Conservation (phyloP, 2,797 vertebrate species). For the Hypotaenidia okinawae region DNA sequence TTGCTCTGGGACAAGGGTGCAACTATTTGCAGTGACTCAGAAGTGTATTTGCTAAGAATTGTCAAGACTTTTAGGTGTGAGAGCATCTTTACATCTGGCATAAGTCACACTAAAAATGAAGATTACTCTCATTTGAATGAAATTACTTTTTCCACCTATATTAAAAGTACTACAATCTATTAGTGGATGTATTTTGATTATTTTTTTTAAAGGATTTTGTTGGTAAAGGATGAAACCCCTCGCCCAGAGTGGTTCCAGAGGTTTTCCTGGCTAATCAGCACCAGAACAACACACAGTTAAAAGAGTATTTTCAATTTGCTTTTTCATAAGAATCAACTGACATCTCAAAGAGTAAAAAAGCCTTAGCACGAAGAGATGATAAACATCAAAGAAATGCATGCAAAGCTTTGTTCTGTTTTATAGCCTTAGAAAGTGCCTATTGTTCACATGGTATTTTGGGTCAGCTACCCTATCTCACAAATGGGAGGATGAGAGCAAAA, state of each 20-base stretch:
- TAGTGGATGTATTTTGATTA: background rate
- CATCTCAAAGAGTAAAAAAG: background rate
- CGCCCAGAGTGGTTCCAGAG: background rate
- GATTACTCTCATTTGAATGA: background rate
- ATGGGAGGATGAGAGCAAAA: background rate
- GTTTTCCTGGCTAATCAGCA: background rate
- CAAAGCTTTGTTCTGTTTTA: background rate
- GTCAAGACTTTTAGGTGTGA: rapidly evolving
- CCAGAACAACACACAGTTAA: background rate
- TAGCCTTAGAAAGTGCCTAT: background rate
- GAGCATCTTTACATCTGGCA: background rate
- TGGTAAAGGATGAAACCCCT: background rate
- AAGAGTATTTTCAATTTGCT: background rate
- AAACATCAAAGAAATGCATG: background rate
- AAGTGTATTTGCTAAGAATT: background rate
- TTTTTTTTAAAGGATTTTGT: background rate
- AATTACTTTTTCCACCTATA: background rate
- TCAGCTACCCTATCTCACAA: background rate
- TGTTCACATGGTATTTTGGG: background rate
- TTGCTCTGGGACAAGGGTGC: background rate
- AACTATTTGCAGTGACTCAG: background rate
- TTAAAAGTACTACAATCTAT: background rate
- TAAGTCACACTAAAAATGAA: background rate
- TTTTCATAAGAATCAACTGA: background rate
- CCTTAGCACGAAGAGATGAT: background rate